Evolutionary conservation across 1,140 invertebrate genomes (phyloP).

Genomic region (Bactericera cockerelli): DNA sequence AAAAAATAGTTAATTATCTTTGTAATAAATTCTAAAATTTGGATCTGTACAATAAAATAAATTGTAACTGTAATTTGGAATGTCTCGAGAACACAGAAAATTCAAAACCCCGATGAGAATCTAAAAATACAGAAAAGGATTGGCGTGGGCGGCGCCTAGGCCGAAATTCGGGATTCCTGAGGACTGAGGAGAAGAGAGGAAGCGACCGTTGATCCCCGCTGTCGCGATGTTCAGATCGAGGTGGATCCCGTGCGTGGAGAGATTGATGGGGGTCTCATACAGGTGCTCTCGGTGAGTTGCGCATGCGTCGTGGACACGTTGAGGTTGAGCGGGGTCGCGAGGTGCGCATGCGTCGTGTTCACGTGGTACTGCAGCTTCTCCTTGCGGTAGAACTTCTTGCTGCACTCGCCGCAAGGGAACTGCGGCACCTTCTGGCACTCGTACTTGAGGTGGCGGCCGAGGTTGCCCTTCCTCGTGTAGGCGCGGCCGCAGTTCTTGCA

Average conservation of each 20-base stretch:
- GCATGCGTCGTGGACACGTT: conserved; percentile 8
- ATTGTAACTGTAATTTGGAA: no score
- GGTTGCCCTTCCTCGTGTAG: conserved; percentile 21
- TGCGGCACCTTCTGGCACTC: conserved; percentile 20
- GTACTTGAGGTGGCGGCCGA: conserved; percentile 19
- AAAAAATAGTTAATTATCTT: no score
- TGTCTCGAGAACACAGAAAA: no score
- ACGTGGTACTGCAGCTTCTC: conserved; percentile 21
- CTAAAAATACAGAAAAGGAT: no score
- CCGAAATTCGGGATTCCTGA: neutral
- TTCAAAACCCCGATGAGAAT: no score
- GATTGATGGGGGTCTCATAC: neutral
- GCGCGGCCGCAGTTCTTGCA: conserved; percentile 22
- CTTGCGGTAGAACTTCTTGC: conserved; percentile 25
- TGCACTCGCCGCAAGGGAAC: conserved; percentile 23
- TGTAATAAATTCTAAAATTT: no score
- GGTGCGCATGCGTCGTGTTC: conserved; percentile 22
- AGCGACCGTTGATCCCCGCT: neutral
- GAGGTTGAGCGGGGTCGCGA: conserved; percentile 28
- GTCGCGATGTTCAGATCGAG: neutral
- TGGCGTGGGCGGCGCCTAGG: neutral
- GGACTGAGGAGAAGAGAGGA: neutral
- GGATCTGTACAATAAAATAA: no score
- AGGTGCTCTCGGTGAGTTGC: neutral
- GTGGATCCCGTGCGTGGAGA: neutral